Base-by-base conservation (phyloP, 2,113 vertebrate genomes). In the Hippocampus comes region DNA sequence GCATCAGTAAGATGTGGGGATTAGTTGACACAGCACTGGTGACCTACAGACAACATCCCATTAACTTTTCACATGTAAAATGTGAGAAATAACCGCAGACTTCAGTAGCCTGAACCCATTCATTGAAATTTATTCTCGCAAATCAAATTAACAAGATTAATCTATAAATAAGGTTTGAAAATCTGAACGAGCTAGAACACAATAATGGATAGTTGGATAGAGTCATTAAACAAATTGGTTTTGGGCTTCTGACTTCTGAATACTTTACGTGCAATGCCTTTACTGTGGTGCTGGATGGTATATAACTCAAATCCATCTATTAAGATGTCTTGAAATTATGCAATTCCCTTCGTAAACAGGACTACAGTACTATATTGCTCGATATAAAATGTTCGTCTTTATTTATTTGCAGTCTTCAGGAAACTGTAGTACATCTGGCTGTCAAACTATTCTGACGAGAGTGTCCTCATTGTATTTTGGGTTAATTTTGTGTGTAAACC, bases 11-110 rank as follows among this genome's bases (percentile, higher is more conserved):
- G 74, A 80, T 70, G 61, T 70, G 77, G 76, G 78, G 63, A 23
- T 67, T 38, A 82, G 78, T 82, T 75, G 72, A 84, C 69, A 87
- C 68, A 84, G 78, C 84, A 86, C 25, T 1, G 20, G 6, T 74
- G 71, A 72, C 70, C 70, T 74, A 23, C 51, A 70, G 14, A 74
- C 21, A 18, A 72, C 41, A 61, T 59, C 55, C 61, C 53, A 34
- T 63, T 25, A 0, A 75, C 34, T 49, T 20, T 68, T 51, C 46
- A 21, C 9, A 41, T 8, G 15, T 15, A 51, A 20, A 51, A 55
- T 68, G 21, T n/a, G n/a, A 20, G 38, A 42, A 42, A 64, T 11
- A 11, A 63, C 9, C 38, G 21, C 55, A 56, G 21, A 56, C 55
- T 56, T 56, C 7, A n/a, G 55, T 56, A 23, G 10, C 21, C 21